phyloP scores from a whole-genome alignment of 53 echinoderm and acorn worm species.

The Stichopus horrens region DNA sequence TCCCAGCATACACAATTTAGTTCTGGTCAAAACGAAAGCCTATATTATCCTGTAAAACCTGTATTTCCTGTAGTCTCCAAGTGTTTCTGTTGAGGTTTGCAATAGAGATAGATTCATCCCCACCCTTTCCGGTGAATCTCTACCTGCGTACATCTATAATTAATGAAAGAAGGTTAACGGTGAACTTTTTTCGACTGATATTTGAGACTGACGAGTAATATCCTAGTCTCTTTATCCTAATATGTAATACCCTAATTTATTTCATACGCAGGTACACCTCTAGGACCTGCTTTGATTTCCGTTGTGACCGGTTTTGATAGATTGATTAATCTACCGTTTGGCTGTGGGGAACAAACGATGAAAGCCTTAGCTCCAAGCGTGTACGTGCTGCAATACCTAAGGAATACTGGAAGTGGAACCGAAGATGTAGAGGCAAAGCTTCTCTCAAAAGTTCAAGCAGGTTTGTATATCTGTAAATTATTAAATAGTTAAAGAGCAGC shows the following conservation, averaged over 20 bases:
- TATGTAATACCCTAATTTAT: neutral
- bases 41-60: too few relatives aligned
- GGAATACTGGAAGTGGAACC: conserved; percentile 60
- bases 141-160: too few relatives aligned
- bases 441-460: neutral
- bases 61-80: too few relatives aligned
- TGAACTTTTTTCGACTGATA: too few relatives aligned
- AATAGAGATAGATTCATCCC: too few relatives aligned
- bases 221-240: too few relatives aligned
- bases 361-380: conserved; percentile 65
- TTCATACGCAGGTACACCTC: conserved; percentile 54
- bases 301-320: conserved; percentile 55
- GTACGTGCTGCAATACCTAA: conserved; percentile 71
- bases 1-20: neutral
- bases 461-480: neutral
- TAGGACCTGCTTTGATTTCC: conserved; percentile 68
- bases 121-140: too few relatives aligned
- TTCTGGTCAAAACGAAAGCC: too few relatives aligned
- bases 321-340: conserved; percentile 60
- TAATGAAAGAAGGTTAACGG: too few relatives aligned
- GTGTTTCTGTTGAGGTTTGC: too few relatives aligned
- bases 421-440: conserved; percentile 48
- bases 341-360: conserved; percentile 92
- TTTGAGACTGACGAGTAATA: too few relatives aligned
- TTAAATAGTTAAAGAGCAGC: too few relatives aligned